A percentile compares a stretch with the other conserved stretches of the same genome.
phyloP scores from a whole-genome alignment of 2,888 invertebrate species.

The Agrotis ipsilon region DNA sequence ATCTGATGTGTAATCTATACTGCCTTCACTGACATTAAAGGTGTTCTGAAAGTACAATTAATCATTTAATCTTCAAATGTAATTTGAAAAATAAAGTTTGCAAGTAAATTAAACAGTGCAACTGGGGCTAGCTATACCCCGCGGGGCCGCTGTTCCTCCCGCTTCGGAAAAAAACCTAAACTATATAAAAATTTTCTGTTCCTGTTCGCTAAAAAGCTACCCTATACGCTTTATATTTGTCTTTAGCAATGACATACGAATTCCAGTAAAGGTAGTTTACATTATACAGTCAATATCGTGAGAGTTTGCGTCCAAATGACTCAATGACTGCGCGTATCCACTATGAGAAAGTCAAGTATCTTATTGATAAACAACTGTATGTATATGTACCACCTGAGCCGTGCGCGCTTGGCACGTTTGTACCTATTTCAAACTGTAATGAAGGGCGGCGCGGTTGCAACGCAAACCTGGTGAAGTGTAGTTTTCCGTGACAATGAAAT shows the following conservation, averaged over 20 bases:
- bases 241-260: neutral
- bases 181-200: too few relatives aligned
- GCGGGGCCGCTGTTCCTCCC: too few relatives aligned
- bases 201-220: too few relatives aligned
- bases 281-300: neutral
- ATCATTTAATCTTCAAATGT: neutral
- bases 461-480: constrained; percentile 7
- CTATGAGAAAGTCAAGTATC: constrained; percentile 15
- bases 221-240: neutral
- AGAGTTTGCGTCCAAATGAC: constrained; percentile 6
- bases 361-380: constrained; percentile 28
- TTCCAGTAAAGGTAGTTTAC: neutral
- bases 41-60: constrained; percentile 67
- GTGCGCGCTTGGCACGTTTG: neutral
- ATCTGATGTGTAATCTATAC: constrained; percentile 65
- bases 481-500: neutral
- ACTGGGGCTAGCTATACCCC: neutral
- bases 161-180: too few relatives aligned
- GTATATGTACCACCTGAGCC: neutral
- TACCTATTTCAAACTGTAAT: neutral
- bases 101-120: too few relatives aligned
- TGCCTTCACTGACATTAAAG: constrained; percentile 69
- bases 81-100: neutral
- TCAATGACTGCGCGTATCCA: constrained; percentile 10
- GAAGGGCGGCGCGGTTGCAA: neutral